Base-by-base conservation (phyloP, 2,797 vertebrate genomes). In the Hyperoplus lanceolatus region DNA sequence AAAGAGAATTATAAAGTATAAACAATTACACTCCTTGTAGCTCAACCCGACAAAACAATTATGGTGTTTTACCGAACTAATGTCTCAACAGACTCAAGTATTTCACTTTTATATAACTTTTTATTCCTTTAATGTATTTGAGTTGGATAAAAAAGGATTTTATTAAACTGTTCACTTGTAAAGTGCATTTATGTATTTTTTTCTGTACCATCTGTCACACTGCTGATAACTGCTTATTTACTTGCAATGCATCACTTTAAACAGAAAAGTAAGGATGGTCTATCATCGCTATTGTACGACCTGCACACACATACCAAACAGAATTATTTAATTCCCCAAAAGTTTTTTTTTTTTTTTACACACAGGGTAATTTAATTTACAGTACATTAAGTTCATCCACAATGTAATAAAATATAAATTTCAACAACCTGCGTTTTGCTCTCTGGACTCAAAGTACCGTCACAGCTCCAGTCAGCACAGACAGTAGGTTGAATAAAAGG, bases 71-170 rank as follows among this genome's bases (percentile, higher is more conserved):
- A 81, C 73, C 16, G 62, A 81, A 85, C 80, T 79, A 76, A 75
- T 71, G 76, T 86, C 75, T 82, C 70, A 66, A 53, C 64, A 70
- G 70, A 87, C 71, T 81, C 18, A 72, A 80, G 58, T 89, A 86
- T 85, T 92, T 87, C 74, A 88, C 82, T 91, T 94, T 94, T 94
- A 75, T 91, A 91, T 89, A 86, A 88, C 84, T 90, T 88, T 82
- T 85, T 89, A 83, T 87, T 89, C 84, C 29, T 90, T 82, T 91
- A 87, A 89, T 88, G 89, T 91, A 87, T 86, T 91, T 89, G 63
- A 89, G 54, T 84, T 83, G 84, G 72, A 81, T 73, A 81, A 82
- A 80, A 84, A 80, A 69, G 80, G 57, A 91, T 93, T 93, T 91
- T 83, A 94, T 92, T 93, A 92, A 92, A 94, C 70, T 75, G 78